phyloP scores from a whole-genome alignment of 2,113 vertebrate species.

The Tenebrosternarchus preto region DNA sequence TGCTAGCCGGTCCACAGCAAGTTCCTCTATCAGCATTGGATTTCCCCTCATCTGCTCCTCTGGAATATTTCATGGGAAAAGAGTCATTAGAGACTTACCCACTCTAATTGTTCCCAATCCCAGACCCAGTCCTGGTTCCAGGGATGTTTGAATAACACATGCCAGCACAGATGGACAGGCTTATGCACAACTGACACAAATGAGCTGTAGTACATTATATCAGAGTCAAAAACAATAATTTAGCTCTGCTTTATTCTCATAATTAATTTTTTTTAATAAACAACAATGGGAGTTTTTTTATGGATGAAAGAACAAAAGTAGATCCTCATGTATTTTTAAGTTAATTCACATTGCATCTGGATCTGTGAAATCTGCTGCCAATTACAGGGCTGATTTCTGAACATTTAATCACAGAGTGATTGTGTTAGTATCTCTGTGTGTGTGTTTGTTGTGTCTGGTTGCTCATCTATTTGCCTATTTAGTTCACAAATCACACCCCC shows the following conservation, averaged over 20 bases:
- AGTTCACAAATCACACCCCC: neutral
- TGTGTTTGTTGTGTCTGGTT: neutral
- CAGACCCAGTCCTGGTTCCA: neutral
- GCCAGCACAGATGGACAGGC: no score
- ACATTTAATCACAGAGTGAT: constrained; percentile 25
- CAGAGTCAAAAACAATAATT: neutral
- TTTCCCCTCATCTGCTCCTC: constrained; percentile 1
- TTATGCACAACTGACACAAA: neutral
- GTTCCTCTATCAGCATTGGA: neutral
- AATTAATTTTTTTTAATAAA: neutral
- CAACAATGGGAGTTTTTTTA: constrained; percentile 53
- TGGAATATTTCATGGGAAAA: constrained; percentile 1
- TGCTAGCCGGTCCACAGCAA: neutral
- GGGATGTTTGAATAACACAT: neutral
- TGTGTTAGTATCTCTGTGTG: constrained; percentile 11
- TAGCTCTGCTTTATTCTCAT: neutral
- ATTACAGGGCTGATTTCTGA: constrained; percentile 50
- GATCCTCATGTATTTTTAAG: constrained; percentile 71
- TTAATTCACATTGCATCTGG: constrained; percentile 66
- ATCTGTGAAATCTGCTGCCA: constrained; percentile 70
- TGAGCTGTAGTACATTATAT: neutral
- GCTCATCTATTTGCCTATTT: constrained; percentile 39
- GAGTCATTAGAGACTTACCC: neutral
- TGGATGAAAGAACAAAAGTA: constrained; percentile 58
- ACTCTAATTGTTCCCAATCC: neutral